phyloP scores from a whole-genome alignment of 2,797 vertebrate species.

The Furcifer pardalis region DNA sequence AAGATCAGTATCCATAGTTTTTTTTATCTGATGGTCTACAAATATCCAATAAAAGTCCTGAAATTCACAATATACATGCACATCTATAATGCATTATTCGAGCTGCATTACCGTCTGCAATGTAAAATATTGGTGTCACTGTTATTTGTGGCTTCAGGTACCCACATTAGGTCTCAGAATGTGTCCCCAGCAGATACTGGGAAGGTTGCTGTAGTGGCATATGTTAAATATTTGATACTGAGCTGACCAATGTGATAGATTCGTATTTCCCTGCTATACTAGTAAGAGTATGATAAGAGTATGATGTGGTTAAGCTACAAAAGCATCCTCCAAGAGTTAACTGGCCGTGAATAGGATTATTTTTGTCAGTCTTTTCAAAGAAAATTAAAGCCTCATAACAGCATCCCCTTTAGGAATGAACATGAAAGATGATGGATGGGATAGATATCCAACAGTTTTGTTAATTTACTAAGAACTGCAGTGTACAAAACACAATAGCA shows the following conservation, averaged over 20 bases:
- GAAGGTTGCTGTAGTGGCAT: not conserved
- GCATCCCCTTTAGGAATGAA: not conserved
- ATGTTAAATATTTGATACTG: not conserved
- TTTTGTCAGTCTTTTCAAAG: not conserved
- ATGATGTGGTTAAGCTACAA: not conserved
- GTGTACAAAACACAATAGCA: not conserved
- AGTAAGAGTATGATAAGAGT: not conserved
- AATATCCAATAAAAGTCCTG: too few species aligned
- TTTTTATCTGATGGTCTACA: too few species aligned
- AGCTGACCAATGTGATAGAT: not conserved
- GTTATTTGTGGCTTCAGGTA: too few species aligned
- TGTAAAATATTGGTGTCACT: too few species aligned
- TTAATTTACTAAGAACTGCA: not conserved
- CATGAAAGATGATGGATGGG: not conserved
- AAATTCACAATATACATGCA: too few species aligned
- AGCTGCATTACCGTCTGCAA: too few species aligned
- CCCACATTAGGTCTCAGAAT: too few species aligned
- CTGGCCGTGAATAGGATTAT: not conserved
- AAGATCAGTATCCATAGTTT: too few species aligned
- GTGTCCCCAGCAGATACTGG: too few species aligned
- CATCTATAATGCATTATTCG: too few species aligned
- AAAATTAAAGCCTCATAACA: not conserved
- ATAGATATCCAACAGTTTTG: not conserved
- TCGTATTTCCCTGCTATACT: not conserved
- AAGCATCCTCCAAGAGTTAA: not conserved